A percentile compares a stretch with the other conserved stretches of the same genome.
Evolutionary conservation across 1,140 invertebrate species (phyloP).

Genomic region (Plodia interpunctella): DNA sequence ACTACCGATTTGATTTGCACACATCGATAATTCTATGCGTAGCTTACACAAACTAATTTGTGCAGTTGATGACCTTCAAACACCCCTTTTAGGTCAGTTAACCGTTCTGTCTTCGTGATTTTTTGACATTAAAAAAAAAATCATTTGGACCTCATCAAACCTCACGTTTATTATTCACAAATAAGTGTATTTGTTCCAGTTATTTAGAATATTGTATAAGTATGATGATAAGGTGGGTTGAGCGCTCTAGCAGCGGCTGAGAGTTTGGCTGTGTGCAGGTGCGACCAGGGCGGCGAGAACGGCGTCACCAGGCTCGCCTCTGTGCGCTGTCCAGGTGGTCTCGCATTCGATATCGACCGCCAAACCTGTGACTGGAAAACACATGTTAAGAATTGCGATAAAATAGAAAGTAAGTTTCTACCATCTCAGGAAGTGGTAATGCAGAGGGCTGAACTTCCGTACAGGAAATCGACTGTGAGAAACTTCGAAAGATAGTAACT

Average conservation of each 20-base stretch:
- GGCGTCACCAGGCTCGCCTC: slow-evolving; percentile 90
- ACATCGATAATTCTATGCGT: too few species aligned
- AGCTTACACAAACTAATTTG: too few species aligned
- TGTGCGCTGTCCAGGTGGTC: slow-evolving; percentile 91
- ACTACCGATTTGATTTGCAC: too few species aligned
- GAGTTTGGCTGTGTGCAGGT: slow-evolving; percentile 81
- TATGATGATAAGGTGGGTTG: not conserved
- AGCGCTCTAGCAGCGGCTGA: slow-evolving; percentile 24
- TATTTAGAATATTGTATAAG: too few species aligned
- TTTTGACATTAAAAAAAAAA: too few species aligned
- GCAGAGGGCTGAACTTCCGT: slow-evolving; percentile 60
- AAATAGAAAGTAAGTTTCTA: slow-evolving; percentile 91
- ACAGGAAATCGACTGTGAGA: slow-evolving; percentile 23
- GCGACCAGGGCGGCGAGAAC: slow-evolving; percentile 91
- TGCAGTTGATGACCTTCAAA: too few species aligned
- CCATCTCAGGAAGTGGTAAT: slow-evolving; percentile 55
- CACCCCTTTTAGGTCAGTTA: too few species aligned
- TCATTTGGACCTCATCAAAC: too few species aligned
- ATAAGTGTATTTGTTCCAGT: too few species aligned
- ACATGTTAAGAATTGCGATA: slow-evolving; percentile 96
- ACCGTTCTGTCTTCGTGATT: too few species aligned
- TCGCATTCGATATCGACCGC: slow-evolving; percentile 95
- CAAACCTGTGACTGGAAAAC: slow-evolving; percentile 98
- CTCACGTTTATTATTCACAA: too few species aligned
- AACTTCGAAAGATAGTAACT: slow-evolving; percentile 24